Base-by-base conservation (phyloP, 2,888 invertebrate species). In the Cataglyphis livida region DNA sequence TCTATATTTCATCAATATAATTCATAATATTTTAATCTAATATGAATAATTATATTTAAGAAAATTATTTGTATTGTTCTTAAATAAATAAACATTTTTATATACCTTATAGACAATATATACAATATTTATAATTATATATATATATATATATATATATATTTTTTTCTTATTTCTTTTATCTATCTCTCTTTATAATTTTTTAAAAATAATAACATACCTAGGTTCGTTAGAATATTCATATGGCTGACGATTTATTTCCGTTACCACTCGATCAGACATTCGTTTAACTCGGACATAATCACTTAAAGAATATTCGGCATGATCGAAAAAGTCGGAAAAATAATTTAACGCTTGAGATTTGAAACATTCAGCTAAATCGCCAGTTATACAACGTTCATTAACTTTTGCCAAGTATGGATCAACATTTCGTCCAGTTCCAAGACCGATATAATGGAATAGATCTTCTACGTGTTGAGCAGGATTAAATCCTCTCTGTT, bases 351-450 rank as follows among this genome's bases (percentile, higher is more conserved):
- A 94, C 0, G 98, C 98, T 88, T 97, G 96, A 0, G 97, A 98
- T 92, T 98, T 98, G 93, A 98, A 98, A 93, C 98, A 98, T 92
- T 98, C 98, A 0, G 97, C 97, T n/a, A 98, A 95, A 93, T 98
- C 98, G 5, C 98, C 98, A 85, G 96, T 96, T 81, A 98, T 95
- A 90, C 98, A 98, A 86, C 96, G 97, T 86, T 96, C 95, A 79
- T 98, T 98, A 0, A 97, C 95, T 92, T 96, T 96, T 70, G 97
- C 96, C 89, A 98, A 95, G 94, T 97, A 98, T 0, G 98, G 97
- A 94, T 98, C 98, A 71, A 96, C 96, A 91, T 97, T 96, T 85
- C 95, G 95, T 61, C 96, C 96, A 6, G 97, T 97, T 15, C 98
- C 98, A 61, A 98, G 95, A 12, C 98, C 98, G 32, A 98, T 96